phyloP scores from a whole-genome alignment of 2,113 vertebrate genomes.

The Chunga burmeisteri region DNA sequence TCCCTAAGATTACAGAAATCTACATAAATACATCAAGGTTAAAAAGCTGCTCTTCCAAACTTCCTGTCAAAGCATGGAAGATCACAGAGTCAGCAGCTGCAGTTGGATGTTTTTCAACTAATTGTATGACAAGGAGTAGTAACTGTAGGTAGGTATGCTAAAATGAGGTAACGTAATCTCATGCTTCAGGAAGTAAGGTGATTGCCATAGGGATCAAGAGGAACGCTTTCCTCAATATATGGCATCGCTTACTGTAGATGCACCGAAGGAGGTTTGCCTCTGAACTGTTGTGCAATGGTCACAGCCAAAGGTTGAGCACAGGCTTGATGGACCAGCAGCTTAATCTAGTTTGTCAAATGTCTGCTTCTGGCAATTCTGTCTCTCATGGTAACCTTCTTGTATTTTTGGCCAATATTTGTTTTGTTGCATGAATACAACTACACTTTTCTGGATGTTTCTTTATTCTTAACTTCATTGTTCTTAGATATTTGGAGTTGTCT shows the following conservation, averaged over 20 bases:
- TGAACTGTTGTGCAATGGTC: background rate
- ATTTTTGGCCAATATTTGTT: background rate
- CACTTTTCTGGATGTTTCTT: background rate
- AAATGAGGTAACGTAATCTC: slow-evolving; percentile 24
- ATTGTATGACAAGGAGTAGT: background rate
- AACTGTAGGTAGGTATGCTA: background rate
- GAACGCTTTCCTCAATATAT: background rate
- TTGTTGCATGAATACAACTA: background rate
- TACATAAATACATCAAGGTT: background rate
- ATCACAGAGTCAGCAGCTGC: background rate
- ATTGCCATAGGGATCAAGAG: background rate
- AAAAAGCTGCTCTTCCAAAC: background rate
- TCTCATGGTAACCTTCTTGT: background rate
- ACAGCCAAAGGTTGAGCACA: background rate
- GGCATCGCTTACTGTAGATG: background rate
- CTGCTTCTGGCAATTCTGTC: background rate
- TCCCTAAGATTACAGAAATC: background rate
- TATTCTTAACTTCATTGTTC: background rate
- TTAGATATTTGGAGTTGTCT: background rate
- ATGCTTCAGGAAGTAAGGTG: slow-evolving; percentile 11
- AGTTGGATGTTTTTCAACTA: background rate
- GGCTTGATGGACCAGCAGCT: slow-evolving; percentile 21
- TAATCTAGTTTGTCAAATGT: slow-evolving; percentile 43
- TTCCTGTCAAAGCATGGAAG: background rate
- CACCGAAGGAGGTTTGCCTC: background rate